Base-by-base conservation (phyloP, 2,113 vertebrate species). In the Panthera uncia region DNA sequence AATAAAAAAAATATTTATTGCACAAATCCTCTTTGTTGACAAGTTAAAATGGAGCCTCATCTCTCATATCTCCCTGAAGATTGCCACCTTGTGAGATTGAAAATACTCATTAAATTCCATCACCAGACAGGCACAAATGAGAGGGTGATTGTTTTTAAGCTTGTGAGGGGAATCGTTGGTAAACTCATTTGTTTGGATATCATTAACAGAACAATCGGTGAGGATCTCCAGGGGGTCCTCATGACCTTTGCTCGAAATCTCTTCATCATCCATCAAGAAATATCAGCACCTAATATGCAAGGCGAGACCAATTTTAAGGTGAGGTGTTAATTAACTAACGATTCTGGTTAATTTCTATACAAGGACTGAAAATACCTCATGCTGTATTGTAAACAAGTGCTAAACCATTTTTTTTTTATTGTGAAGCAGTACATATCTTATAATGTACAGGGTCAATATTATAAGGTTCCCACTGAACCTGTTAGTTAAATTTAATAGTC, bases 251-350 rank as follows among this genome's bases (percentile, higher is more conserved):
- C 99, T 99, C 99, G 94, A 97, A 99, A 99, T 99, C 99, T 99
- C 99, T 99, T 99, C 98, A 99, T 99, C 99, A 99, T 99, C 99
- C 99, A 99, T 99, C 99, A 99, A 99, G 99, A 99, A 99, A 99
- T 99, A 99, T 99, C 99, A 99, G 98, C 99, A 98, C 99, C 99
- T 99, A 99, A 99, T 99, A 99, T 99, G 99, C 99, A 99, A 99
- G 99, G 99, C 99, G 99, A 99, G 99, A 99, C 99, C 99, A 99
- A 99, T 99, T 99, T 99, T 99, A 99, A 99, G 99, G 99, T 99
- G 99, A 98, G 98, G 94, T 99, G 99, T 99, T 99, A 99, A 99
- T 99, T 99, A 99, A 99, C 99, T 99, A 99, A 99, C 99, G 99
- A 99, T 99, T 99, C 98, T 86, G 98, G 98, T 99, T 99, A 98